phyloP scores from a whole-genome alignment of 2,888 invertebrate genomes.

The Zygothrica quintamaculata region DNA sequence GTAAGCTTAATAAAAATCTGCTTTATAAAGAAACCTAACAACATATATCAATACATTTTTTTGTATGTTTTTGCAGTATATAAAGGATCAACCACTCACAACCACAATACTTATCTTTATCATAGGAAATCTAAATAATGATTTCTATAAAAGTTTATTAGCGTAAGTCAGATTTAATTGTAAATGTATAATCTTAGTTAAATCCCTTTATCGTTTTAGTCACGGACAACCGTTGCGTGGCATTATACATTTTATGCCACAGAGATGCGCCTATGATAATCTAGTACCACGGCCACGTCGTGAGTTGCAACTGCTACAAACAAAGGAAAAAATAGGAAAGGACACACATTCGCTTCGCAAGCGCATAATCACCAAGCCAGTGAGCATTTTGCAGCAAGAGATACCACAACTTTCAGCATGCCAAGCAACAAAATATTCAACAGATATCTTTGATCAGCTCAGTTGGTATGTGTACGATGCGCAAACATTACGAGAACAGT shows the following conservation, averaged over 20 bases:
- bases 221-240: conserved; percentile 66
- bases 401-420: conserved; percentile 77
- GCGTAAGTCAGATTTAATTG: conserved; percentile 37
- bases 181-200: background rate
- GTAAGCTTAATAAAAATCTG: conserved; percentile 49
- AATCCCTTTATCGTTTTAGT: conserved; percentile 22
- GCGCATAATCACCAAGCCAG: conserved; percentile 56
- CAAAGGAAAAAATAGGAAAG: conserved; percentile 55
- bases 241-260: conserved; percentile 78
- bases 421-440: conserved; percentile 55
- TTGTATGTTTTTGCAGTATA: conserved; percentile 49
- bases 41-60: background rate
- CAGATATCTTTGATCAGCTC: conserved; percentile 76
- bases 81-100: conserved; percentile 66
- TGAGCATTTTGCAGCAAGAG: conserved; percentile 74
- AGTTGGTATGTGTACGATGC: conserved; percentile 78
- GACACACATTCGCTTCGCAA: conserved; percentile 66
- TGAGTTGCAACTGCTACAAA: conserved; percentile 47
- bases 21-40: background rate
- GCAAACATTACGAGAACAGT: conserved; percentile 73
- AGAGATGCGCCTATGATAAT: conserved; percentile 68
- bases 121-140: conserved; percentile 59
- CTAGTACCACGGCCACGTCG: conserved; percentile 71
- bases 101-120: conserved; percentile 68
- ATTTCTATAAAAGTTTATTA: conserved; percentile 59